Evolutionary conservation across 2,113 vertebrate genomes (phyloP).

Genomic region (Corythornis vintsioides): DNA sequence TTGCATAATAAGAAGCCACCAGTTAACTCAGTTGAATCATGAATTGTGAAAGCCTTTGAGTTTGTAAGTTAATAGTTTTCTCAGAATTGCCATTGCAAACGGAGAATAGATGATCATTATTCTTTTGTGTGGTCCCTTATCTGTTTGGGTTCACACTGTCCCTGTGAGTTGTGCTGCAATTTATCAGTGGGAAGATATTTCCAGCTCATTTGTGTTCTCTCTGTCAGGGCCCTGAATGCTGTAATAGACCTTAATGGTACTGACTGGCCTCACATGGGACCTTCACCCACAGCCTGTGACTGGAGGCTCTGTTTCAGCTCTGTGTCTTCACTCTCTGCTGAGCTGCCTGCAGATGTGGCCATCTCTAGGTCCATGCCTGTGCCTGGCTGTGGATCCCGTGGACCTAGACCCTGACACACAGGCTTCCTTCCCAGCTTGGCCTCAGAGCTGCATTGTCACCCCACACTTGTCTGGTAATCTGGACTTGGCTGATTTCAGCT

Average conservation of each 20-base stretch:
- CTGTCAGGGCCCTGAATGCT: background rate
- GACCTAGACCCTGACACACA: no score
- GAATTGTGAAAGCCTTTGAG: constrained; percentile 5
- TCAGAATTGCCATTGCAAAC: background rate
- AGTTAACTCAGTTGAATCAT: background rate
- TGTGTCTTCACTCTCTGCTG: accelerated
- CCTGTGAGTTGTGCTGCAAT: background rate
- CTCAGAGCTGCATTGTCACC: background rate
- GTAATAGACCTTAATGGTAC: background rate
- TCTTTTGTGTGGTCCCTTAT: background rate
- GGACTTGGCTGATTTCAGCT: background rate
- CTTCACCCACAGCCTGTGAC: background rate
- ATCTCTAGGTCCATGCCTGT: background rate
- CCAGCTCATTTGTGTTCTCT: background rate
- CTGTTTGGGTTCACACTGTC: background rate
- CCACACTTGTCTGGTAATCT: accelerated
- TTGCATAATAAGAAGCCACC: constrained; percentile 7
- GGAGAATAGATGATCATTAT: background rate
- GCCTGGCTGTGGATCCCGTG: background rate
- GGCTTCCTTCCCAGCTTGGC: background rate
- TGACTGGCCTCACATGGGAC: background rate
- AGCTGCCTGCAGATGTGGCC: background rate
- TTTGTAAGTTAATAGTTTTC: constrained; percentile 22
- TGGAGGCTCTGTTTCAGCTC: background rate
- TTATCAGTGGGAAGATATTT: background rate